phyloP scores from a whole-genome alignment of 2,888 invertebrate genomes.

The Adelognathus sp. region DNA sequence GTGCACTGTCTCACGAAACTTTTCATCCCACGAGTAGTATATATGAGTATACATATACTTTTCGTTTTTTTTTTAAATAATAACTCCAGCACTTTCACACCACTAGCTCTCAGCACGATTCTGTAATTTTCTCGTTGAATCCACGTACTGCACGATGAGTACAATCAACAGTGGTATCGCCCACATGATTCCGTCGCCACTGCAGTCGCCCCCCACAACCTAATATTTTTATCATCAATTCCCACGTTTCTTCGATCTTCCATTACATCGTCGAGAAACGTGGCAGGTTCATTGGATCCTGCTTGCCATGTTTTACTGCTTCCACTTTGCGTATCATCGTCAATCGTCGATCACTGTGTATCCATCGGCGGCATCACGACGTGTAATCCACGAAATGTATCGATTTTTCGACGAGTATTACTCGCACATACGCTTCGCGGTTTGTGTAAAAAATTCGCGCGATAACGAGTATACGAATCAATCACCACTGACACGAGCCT shows the following conservation, averaged over 20 bases:
- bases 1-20: slow-evolving; percentile 27
- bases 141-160: neutral
- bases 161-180: neutral
- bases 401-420: neutral
- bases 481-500: neutral
- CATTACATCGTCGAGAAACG: neutral
- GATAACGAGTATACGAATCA: neutral
- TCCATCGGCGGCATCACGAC: neutral
- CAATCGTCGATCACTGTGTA: neutral
- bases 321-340: neutral
- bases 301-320: neutral
- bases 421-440: neutral
- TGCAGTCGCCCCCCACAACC: neutral
- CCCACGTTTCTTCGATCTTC: neutral
- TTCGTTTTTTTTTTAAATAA: too few species aligned
- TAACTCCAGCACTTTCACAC: slow-evolving; percentile 7
- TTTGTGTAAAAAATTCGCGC: neutral
- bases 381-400: neutral
- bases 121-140: neutral
- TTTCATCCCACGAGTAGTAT: slow-evolving; percentile 15
- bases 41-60: neutral
- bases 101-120: slow-evolving; percentile 23
- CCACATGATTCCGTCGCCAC: neutral
- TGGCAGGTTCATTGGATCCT: neutral
- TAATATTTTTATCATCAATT: neutral